Conservation (phyloP, 2,113 vertebrate species). For the Psammodynastes pulverulentus region DNA sequence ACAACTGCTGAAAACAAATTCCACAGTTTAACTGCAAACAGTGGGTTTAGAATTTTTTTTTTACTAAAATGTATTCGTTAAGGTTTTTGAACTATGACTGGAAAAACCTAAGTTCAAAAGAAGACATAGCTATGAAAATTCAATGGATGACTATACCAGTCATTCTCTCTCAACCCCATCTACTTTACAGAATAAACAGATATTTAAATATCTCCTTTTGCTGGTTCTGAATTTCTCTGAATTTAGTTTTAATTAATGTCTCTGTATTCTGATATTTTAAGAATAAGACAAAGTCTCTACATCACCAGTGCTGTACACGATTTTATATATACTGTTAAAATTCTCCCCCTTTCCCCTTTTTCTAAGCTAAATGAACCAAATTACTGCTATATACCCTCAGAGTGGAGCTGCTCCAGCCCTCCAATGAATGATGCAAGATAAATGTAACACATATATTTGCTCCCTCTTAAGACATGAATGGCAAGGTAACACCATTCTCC, state of each 20-base stretch:
- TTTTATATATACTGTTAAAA: not conserved
- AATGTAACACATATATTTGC: not conserved
- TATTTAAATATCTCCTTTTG: not conserved
- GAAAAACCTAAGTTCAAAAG: not conserved
- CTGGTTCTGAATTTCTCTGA: not conserved
- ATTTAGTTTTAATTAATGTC: not conserved
- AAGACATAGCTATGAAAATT: not conserved
- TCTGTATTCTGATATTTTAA: not conserved
- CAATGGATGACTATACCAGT: not conserved
- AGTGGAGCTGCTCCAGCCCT: not conserved
- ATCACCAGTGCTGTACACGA: not conserved
- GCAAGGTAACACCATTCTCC: not conserved
- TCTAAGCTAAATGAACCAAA: not conserved
- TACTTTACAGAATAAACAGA: not conserved
- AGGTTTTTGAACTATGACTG: not conserved
- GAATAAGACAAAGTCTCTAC: not conserved
- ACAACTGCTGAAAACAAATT: not conserved
- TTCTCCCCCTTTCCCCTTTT: not conserved
- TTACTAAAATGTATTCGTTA: not conserved
- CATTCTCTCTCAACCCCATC: not conserved
- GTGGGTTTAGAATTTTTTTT: not conserved
- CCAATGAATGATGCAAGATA: not conserved
- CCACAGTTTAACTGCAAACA: not conserved
- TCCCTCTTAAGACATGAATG: not conserved
- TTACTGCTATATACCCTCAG: not conserved